Evolutionary conservation across 2,888 invertebrate genomes (phyloP).

Genomic region (Hyposoter dolosus): DNA sequence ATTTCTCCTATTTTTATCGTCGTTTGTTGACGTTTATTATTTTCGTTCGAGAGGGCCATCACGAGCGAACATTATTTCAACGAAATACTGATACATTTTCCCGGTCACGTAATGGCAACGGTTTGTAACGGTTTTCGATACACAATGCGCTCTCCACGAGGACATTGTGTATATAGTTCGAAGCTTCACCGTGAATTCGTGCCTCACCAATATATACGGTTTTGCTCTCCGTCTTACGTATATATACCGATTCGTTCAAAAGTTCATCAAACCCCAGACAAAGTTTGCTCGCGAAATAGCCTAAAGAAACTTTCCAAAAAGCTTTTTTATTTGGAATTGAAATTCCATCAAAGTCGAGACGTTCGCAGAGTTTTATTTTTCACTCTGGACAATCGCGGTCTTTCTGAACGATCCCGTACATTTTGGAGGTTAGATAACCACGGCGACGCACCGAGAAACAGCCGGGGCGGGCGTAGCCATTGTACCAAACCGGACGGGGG

Average conservation of each 20-base stretch:
- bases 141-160: slow-evolving; percentile 53
- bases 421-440: slow-evolving; percentile 43
- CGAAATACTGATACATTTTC: slow-evolving; percentile 66
- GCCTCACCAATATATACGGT: slow-evolving; percentile 56
- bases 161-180: slow-evolving; percentile 44
- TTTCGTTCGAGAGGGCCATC: slow-evolving; percentile 12
- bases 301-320: neutral
- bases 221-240: neutral
- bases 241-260: slow-evolving; percentile 7
- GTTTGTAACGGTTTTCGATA: slow-evolving; percentile 72
- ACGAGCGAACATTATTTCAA: slow-evolving; percentile 39
- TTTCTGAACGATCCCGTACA: slow-evolving; percentile 24
- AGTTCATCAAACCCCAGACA: neutral
- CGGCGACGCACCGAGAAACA: slow-evolving; percentile 52
- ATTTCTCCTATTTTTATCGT: neutral
- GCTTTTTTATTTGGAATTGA: neutral
- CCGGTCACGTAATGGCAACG: slow-evolving; percentile 75
- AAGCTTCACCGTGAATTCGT: slow-evolving; percentile 57
- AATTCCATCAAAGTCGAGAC: neutral
- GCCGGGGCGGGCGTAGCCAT: slow-evolving; percentile 44
- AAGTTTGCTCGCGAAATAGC: neutral
- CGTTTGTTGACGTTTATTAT: neutral
- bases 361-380: neutral
- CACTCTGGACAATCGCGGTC: neutral
- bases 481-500: slow-evolving; percentile 24